Evolutionary conservation across 1,140 invertebrate genomes (phyloP), one percentile per base, ranked within the genome.

Genomic region (Scaptomyza montana): DNA sequence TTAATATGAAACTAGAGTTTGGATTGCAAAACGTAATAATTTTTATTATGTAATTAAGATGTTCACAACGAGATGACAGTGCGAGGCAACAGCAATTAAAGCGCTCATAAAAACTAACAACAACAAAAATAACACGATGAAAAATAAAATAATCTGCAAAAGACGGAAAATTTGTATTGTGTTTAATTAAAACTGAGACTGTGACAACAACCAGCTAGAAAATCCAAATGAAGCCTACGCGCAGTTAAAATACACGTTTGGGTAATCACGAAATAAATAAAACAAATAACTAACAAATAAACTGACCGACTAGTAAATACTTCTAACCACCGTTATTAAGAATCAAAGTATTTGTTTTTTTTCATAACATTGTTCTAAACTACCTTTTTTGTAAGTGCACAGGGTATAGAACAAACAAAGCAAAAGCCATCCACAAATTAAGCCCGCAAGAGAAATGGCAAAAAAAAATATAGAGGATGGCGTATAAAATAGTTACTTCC

Each of bases 31-130:
- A 74, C 82, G 78, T 84, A 89, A 87, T 87, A 71, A 81, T 84
- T 87, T 89, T 79, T 87, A 89, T 89, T 87, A 79, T 74, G 84
- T 89, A 84, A 89, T 87, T 87, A 87, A 87, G 84, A 87, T 87
- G 85, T 87, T 87, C 71, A 67, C 79, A 78, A 65, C 39, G 57
- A 89, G 84, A 87, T 87, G 76, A 69, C 12, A 43, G 55, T 57
- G 51, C 61, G 39, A 41, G 65, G 78, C 51, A 25, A 43, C 60
- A 51, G 65, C 77, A 79, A 79, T 79, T 79, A 79, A 77, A 70
- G 57, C 61, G 51, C 59, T 46, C 74, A 78, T 77, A 65, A 78
- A 69, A 69, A 55, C 73, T 65, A 45, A 77, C 61, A 77, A 41
- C 33, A 36, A 36, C 33, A 36, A 36, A 5, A 30, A 79, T 74